Evolutionary conservation across 2,797 vertebrate genomes (phyloP).

Genomic region (Rhinella marina): DNA sequence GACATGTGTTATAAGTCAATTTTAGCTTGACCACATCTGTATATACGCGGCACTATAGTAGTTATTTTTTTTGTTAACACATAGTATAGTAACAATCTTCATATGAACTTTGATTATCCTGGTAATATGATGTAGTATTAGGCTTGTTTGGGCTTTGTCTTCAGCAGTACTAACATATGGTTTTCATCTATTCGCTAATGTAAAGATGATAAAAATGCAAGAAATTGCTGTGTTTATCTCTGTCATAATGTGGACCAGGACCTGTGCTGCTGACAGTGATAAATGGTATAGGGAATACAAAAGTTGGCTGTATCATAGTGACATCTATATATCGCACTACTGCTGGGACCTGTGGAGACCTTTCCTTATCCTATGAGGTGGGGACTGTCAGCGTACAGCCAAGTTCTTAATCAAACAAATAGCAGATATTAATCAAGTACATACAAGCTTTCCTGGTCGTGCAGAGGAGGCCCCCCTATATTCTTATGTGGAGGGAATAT

Average conservation of each 20-base stretch:
- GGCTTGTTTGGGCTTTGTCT: no score
- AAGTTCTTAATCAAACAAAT: conserved; percentile 17
- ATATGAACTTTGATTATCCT: no score
- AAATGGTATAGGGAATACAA: conserved; percentile 32
- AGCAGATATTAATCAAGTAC: conserved; percentile 31
- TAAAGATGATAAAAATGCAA: conserved; percentile 24
- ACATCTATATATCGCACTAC: conserved; percentile 20
- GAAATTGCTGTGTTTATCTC: conserved; percentile 22
- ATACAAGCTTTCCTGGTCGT: neutral
- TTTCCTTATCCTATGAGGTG: conserved; percentile 19
- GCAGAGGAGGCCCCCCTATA: no score
- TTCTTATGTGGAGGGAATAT: no score
- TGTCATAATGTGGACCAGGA: conserved; percentile 32
- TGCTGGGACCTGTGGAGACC: neutral
- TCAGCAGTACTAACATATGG: no score
- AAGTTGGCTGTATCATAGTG: conserved; percentile 34
- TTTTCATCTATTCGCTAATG: neutral
- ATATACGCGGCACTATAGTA: neutral
- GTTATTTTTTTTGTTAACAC: no score
- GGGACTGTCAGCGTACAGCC: neutral
- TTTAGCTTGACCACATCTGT: no score
- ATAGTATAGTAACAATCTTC: no score
- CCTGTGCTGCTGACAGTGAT: conserved; percentile 37
- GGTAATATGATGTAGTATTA: no score
- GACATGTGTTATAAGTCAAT: no score